Percentiles rank a stretch among this genome's conserved stretches.
phyloP scores from a whole-genome alignment of 2,797 vertebrate species.

The Cossypha caffra region DNA sequence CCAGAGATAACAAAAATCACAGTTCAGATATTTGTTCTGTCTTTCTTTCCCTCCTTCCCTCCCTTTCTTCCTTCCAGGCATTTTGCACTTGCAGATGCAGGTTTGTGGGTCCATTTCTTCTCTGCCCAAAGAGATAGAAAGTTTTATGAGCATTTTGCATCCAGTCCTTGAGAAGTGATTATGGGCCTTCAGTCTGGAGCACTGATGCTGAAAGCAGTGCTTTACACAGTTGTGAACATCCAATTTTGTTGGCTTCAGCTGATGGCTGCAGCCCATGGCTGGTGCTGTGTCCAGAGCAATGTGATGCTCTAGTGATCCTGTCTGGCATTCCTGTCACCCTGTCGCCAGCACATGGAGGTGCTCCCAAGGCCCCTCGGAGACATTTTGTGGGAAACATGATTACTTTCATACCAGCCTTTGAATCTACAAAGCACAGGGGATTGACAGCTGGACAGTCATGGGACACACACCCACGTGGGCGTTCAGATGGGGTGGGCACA shows the following conservation, averaged over 20 bases:
- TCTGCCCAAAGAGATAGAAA: neutral
- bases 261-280: rapidly evolving
- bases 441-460: neutral
- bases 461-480: rapidly evolving
- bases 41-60: neutral
- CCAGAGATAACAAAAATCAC: neutral
- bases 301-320: neutral
- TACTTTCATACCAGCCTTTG: neutral
- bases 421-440: neutral
- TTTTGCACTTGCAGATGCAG: neutral
- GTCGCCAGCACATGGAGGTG: rapidly evolving
- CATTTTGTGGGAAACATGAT: neutral
- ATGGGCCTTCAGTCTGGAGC: neutral
- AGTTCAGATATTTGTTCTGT: neutral
- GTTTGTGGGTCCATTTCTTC: neutral
- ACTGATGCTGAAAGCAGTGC: neutral
- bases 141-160: neutral
- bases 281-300: neutral
- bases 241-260: neutral
- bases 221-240: neutral
- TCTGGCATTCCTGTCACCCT: neutral
- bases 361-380: rapidly evolving
- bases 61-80: neutral
- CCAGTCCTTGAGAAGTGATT: neutral
- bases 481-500: neutral